Conservation (phyloP, 2,113 vertebrate species). For the Brienomyrus longianalis region DNA sequence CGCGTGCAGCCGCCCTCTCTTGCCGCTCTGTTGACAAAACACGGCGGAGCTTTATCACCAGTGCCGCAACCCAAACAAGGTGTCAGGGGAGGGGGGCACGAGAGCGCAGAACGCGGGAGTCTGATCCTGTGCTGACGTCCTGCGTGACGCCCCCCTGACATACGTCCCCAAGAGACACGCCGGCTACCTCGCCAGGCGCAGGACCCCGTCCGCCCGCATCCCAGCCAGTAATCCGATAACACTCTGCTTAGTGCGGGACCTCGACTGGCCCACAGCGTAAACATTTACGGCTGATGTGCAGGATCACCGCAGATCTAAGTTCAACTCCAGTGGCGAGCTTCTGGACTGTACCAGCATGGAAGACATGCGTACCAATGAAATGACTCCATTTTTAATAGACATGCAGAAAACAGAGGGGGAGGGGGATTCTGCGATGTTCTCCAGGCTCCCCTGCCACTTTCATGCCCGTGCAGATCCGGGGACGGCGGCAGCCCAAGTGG, state of each 20-base stretch:
- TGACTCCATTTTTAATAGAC: not conserved
- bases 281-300: not conserved
- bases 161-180: not conserved
- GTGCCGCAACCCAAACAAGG: conserved; percentile 51
- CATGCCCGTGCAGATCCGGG: not conserved
- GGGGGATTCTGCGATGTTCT: not conserved
- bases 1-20: conserved; percentile 21
- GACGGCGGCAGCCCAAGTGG: not conserved
- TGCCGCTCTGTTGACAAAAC: conserved; percentile 60
- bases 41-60: conserved; percentile 61
- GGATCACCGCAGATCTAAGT: not conserved
- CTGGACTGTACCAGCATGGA: not conserved
- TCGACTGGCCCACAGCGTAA: not conserved
- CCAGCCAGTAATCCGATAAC: not conserved
- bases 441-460: not conserved
- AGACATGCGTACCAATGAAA: not conserved
- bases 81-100: conserved; percentile 48
- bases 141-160: not conserved
- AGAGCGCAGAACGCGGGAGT: conserved; percentile 44
- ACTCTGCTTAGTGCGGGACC: not conserved
- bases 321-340: not conserved
- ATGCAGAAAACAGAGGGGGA: not conserved
- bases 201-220: not conserved
- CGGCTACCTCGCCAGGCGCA: not conserved
- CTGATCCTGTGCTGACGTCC: conserved; percentile 13